Percentiles rank a stretch among this genome's conserved stretches.
Evolutionary conservation across 2,113 vertebrate genomes (phyloP).

Genomic region (Tringa solitaria): DNA sequence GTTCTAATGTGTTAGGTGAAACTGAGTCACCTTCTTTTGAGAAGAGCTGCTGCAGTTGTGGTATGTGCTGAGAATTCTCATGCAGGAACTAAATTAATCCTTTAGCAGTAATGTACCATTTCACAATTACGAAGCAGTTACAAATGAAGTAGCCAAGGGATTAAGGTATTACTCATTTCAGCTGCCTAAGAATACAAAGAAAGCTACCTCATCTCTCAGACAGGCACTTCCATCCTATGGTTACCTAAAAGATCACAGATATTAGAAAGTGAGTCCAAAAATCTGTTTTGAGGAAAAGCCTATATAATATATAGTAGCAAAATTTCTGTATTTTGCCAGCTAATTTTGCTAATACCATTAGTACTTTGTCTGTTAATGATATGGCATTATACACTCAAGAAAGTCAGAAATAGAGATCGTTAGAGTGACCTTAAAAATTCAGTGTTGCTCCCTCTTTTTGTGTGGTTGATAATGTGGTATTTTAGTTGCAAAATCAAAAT

Average conservation of each 20-base stretch:
- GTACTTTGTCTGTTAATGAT: neutral
- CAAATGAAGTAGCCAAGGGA: slow-evolving; percentile 46
- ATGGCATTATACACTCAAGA: neutral
- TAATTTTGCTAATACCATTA: neutral
- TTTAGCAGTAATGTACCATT: slow-evolving; percentile 40
- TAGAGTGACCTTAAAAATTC: neutral
- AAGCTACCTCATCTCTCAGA: slow-evolving; percentile 35
- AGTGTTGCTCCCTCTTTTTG: neutral
- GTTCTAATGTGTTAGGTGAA: slow-evolving; percentile 12
- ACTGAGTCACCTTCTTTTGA: slow-evolving; percentile 55
- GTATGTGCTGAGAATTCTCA: slow-evolving; percentile 34
- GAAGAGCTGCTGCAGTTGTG: neutral
- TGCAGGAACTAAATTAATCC: slow-evolving; percentile 45
- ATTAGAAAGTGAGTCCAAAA: neutral
- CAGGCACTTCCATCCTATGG: neutral
- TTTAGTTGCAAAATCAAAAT: neutral
- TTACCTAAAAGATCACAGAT: neutral
- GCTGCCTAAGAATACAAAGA: slow-evolving; percentile 25
- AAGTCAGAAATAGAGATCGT: neutral
- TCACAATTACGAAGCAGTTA: slow-evolving; percentile 59
- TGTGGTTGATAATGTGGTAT: neutral
- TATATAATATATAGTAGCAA: neutral
- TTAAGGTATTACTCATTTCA: slow-evolving; percentile 63
- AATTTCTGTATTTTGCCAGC: neutral
- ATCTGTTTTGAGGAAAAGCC: neutral